Base-by-base conservation (phyloP, 2,797 vertebrate genomes). In the Prionace glauca region DNA sequence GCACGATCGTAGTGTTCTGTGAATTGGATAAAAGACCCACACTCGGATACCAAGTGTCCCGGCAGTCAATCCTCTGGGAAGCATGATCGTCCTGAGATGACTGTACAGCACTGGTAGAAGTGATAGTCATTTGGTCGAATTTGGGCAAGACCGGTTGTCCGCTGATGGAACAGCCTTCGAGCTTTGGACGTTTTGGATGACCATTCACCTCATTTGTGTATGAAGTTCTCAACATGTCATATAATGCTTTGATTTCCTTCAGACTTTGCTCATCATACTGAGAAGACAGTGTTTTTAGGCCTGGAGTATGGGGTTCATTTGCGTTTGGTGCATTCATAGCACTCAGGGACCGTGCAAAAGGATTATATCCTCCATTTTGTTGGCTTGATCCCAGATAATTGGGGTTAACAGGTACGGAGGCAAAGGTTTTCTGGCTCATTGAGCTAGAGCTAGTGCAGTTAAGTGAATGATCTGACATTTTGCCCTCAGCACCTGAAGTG, bases 191-290 rank as follows among this genome's bases (percentile, higher is more conserved):
- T 69, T 92, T 92, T 69, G 90, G 26, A 65, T 69, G 7, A 69
- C n/a, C 10, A 24, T 69, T 69, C 22, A 67, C 26, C 69, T 69
- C 69, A 69, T 69, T 92, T 12, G 22, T 2, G 3, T 41, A 69
- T 2, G 90, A 92, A 92, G n/a, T 36, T 20, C 32, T 65, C 90
- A 92, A 92, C 90, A 92, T 92, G 26, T 92, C 65, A 69, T 92
- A 69, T 36, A 69, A 41, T 0, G 65, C 62, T 41, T 69, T 20
- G 24, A 92, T 69, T 69, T 92, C 65, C 22, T 92, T 92, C 36
- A 11, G 65, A 92, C n/a, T 11, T 41, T 92, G 90, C 20, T 92
- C 90, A 22, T 92, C 62, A 12, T 41, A 20, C 65, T 41, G 62
- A 92, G 65, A 41, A 1, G 90, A 2, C 24, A 14, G 69, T 92